Base-by-base conservation (phyloP, 1,140 invertebrate genomes). In the Cherax quadricarinatus region DNA sequence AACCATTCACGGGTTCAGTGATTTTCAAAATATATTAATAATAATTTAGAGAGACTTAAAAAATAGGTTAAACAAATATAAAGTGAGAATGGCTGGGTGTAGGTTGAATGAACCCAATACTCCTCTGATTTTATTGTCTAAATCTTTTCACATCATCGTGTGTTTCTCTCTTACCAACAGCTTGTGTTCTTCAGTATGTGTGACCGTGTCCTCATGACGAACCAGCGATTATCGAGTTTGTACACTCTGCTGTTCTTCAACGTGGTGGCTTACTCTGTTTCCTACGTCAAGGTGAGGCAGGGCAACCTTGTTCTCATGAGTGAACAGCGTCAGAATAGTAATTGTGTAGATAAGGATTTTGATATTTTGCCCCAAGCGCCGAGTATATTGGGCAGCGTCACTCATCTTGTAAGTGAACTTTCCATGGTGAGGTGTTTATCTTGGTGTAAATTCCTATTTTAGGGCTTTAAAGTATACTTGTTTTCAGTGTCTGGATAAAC, bases 211-310 rank as follows among this genome's bases (percentile, higher is more conserved):
- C 94, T 97, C 24, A 95, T 96, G 75, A 95, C 96, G 0, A 95
- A 96, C 73, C 96, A 97, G 88, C 95, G 95, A 70, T 95, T 97
- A 48, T 97, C 97, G 0, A 96, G 96, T 41, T 95, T 98, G 14
- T 98, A 98, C 94, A 97, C 97, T 0, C 95, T 98, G 5, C 97
- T 97, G 96, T 97, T 98, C 95, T 97, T 97, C 95, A 97, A 97
- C 94, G 97, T 97, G 2, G 95, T 97, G 84, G 96, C 97, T 0
- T 97, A 98, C 95, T 97, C 97, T 92, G 96, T 97, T 0, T 96
- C 96, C 89, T 97, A 97, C 94, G 96, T 97, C 14, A 96, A 96
- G 93, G 91, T 94, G 24, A 93, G 88, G 53, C 53, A 6, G 14
- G 5, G 2, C 2, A 41, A 0, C 30, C 30, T 1, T 41, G 30